Conservation (phyloP, 2,797 vertebrate species). For the Pseudochromis fuscus region DNA sequence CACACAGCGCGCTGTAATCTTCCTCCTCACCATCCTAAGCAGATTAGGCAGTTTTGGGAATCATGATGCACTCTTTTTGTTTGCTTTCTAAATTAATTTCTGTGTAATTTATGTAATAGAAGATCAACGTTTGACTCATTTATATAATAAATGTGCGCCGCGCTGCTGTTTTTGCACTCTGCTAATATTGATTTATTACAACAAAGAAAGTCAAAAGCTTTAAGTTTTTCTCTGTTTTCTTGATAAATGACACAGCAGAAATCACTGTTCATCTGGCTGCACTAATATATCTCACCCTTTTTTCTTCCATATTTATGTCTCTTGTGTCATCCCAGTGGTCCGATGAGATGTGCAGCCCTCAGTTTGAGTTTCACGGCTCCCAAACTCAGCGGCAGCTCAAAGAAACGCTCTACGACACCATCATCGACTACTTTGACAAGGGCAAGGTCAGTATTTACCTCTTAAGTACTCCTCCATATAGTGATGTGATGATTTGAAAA, state of each 20-base stretch:
- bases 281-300: not conserved
- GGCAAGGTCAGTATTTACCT: conserved; percentile 89
- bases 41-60: conserved; percentile 11
- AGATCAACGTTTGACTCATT: conserved; percentile 40
- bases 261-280: not conserved
- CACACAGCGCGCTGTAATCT: conserved; percentile 32
- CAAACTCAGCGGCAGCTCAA: conserved; percentile 97
- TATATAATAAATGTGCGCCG: conserved; percentile 41
- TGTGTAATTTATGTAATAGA: conserved; percentile 32
- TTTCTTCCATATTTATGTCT: conserved; percentile 13
- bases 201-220: conserved; percentile 20
- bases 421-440: conserved; percentile 98
- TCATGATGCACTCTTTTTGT: conserved; percentile 16
- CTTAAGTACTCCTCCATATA: not conserved
- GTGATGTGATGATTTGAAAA: not conserved
- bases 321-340: conserved; percentile 88
- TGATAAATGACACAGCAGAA: conserved; percentile 35
- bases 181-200: conserved; percentile 58
- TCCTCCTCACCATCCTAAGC: conserved; percentile 5
- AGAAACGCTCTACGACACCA: conserved; percentile 93
- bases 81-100: conserved; percentile 31
- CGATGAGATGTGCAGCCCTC: conserved; percentile 92
- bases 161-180: conserved; percentile 22
- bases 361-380: conserved; percentile 91
- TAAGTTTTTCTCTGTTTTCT: conserved; percentile 15